These are phyloP conservation scores for Chloromyia formosa DNA, from an alignment of 2,888 invertebrate genomes.

Conservation along the genomic window DNA sequence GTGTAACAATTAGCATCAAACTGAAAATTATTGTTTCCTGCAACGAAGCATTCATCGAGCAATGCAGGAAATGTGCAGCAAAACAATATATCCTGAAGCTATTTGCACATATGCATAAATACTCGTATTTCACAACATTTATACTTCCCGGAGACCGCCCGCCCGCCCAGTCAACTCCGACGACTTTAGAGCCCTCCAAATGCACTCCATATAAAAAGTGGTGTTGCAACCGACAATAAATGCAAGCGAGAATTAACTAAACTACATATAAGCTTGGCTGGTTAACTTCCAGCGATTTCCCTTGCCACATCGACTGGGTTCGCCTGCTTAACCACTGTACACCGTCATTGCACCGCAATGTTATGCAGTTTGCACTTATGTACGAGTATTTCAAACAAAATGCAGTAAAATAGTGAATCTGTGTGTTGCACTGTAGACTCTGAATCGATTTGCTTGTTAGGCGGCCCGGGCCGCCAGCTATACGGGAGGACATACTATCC, in stretches of 20 bases:
- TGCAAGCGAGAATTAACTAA: constrained; percentile 34
- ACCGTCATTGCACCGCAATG: constrained; percentile 28
- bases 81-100: constrained; percentile 18
- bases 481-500: too few species aligned
- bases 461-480: constrained; percentile 15
- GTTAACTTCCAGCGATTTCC: constrained; percentile 41
- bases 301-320: constrained; percentile 22
- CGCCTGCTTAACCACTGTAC: constrained; percentile 4
- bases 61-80: neutral
- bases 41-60: neutral
- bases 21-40: constrained; percentile 30
- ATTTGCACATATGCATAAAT: constrained; percentile 11
- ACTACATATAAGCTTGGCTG: constrained; percentile 29
- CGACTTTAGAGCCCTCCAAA: neutral
- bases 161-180: too few species aligned
- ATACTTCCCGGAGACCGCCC: too few species aligned
- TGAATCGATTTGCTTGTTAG: constrained; percentile 38
- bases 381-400: neutral
- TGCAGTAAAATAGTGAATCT: constrained; percentile 29
- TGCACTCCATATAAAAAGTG: constrained; percentile 19
- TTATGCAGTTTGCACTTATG: constrained; percentile 30
- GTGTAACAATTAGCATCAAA: constrained; percentile 33
- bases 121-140: neutral
- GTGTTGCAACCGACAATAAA: constrained; percentile 21
- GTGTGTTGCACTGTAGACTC: neutral